phyloP scores from a whole-genome alignment of 2,888 invertebrate genomes.

The Zeuzera pyrina region DNA sequence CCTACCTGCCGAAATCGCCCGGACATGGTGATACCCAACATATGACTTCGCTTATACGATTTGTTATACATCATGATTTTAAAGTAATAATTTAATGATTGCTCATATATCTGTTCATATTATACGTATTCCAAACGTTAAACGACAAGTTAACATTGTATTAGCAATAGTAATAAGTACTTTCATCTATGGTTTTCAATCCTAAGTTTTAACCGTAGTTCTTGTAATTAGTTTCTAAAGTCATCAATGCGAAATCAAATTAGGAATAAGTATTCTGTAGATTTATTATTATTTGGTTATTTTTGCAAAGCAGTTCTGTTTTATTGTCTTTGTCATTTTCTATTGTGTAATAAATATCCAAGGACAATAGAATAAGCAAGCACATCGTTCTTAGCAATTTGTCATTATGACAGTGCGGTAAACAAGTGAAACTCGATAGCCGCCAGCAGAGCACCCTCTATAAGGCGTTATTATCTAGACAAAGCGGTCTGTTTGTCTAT shows the following conservation, averaged over 20 bases:
- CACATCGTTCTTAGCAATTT: constrained; percentile 15
- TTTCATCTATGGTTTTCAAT: too few species aligned
- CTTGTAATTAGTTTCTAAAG: too few species aligned
- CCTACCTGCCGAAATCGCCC: constrained; percentile 57
- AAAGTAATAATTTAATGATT: too few species aligned
- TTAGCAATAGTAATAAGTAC: too few species aligned
- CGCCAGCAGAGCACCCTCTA: constrained; percentile 37
- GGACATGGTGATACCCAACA: constrained; percentile 47
- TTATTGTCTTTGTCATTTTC: background rate
- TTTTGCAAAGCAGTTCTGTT: background rate
- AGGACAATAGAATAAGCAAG: background rate
- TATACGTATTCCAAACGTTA: too few species aligned
- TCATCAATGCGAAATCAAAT: too few species aligned
- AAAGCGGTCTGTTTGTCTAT: constrained; percentile 67
- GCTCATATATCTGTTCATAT: too few species aligned
- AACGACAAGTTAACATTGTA: too few species aligned
- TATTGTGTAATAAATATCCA: background rate
- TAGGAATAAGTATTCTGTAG: too few species aligned
- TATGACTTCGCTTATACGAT: constrained; percentile 30
- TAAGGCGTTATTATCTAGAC: constrained; percentile 62
- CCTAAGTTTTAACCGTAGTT: too few species aligned
- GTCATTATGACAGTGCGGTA: constrained; percentile 21
- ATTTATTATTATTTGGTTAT: background rate
- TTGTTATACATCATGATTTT: constrained; percentile 7
- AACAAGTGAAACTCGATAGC: constrained; percentile 15